Base-by-base conservation (phyloP, 2,888 invertebrate genomes). In the Pandemis cinnamomeana region DNA sequence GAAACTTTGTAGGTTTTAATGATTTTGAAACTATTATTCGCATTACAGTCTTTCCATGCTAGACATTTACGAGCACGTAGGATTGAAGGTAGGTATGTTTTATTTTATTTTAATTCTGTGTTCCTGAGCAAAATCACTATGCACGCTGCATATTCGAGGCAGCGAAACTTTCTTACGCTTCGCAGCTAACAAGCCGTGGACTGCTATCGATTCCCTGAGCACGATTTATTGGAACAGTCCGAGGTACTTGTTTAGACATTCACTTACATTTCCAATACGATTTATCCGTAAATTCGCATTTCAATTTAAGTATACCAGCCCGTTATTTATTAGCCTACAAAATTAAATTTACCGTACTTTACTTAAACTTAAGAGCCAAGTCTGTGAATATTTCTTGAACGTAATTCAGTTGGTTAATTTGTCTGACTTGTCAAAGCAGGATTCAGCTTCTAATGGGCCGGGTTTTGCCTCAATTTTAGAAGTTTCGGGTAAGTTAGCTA, bases 231-330 rank as follows among this genome's bases (percentile, higher is more conserved):
- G 72, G 72, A 46, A 42, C 67, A 44, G 63, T 55, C 46, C 41
- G 46, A 72, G 68, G 55, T 55, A 63, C 68, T 72, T 72, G 72
- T 68, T 72, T 72, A 68, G 68, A 46, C 55, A 58, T 63, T 63
- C 55, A 48, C 46, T 55, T 58, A 55, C 58, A 68, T 72, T 63
- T 72, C 48, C 67, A 46, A 61, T 71, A 44, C 48, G 46, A 71
- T 71, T 71, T 71, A 60, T 55, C 55, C 15, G 63, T n/a, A 27
- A 44, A 71, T 66, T 46, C 55, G 46, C 46, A 20, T 66, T 71
- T 71, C 58, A 58, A 71, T 71, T 67, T 41, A 58, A 71, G 36
- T 66, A 60, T 58, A 20, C 67, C 51, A 66, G 27, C 51, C n/a
- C 5, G 63, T 36, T 71, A 71, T 71, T 71, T 66, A 67, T 72